Conservation (phyloP, 2,888 invertebrate species). For the Cephus rjabovi region DNA sequence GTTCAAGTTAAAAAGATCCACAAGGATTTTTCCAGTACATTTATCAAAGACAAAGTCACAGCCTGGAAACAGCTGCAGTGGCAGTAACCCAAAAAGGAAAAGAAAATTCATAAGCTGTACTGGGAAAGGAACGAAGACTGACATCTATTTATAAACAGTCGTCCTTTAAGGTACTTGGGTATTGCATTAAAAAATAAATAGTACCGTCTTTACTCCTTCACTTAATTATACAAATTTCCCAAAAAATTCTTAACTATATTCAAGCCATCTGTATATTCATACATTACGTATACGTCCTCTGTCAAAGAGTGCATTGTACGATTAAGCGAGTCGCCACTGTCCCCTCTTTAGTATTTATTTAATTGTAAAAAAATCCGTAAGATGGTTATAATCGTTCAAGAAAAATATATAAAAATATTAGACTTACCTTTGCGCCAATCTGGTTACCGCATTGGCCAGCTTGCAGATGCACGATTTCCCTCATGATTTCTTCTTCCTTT, state of each 20-base stretch:
- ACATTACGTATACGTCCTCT: neutral
- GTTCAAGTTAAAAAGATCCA: neutral
- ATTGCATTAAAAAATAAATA: neutral
- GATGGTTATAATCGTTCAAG: neutral
- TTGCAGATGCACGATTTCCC: slow-evolving; percentile 93
- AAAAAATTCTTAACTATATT: neutral
- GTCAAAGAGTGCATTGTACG: neutral
- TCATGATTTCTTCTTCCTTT: slow-evolving; percentile 69
- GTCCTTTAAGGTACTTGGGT: neutral
- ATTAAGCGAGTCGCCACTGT: neutral
- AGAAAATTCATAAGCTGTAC: neutral
- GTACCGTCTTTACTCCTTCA: neutral
- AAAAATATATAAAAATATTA: neutral
- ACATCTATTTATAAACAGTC: neutral
- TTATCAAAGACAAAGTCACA: neutral
- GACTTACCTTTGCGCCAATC: slow-evolving; percentile 88
- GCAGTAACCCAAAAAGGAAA: neutral
- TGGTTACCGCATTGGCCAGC: slow-evolving; percentile 83
- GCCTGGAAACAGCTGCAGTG: neutral
- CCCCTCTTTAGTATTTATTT: neutral
- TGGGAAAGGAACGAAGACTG: neutral
- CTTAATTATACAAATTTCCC: neutral
- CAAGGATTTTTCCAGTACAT: neutral
- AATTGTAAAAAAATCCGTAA: neutral
- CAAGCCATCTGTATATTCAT: neutral